phyloP scores from a whole-genome alignment of 37 sponge, comb jelly and placozoan genomes.

The Tethya wilhelma region DNA sequence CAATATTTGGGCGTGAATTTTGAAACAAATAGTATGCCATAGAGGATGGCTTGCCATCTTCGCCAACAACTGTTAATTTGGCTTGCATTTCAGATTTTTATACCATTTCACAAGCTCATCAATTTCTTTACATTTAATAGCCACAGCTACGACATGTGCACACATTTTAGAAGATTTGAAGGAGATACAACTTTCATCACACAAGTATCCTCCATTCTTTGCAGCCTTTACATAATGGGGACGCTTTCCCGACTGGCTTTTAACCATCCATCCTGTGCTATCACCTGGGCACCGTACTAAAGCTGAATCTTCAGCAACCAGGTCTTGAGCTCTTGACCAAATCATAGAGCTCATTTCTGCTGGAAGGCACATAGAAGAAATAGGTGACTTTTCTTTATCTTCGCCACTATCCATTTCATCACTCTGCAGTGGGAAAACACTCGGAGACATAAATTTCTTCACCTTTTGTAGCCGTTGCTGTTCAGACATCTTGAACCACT shows the following conservation, averaged over 20 bases:
- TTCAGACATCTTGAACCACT: conserved; percentile 31
- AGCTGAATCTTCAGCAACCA: neutral
- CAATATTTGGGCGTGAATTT: too few relatives aligned
- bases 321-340: neutral
- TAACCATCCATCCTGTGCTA: neutral
- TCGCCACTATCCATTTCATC: neutral
- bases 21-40: too few relatives aligned
- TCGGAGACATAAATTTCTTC: conserved; percentile 7
- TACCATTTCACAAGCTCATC: neutral
- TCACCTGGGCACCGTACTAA: neutral
- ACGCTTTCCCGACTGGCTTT: neutral
- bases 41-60: neutral
- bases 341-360: neutral
- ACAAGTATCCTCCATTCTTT: neutral
- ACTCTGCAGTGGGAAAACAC: neutral
- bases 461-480: conserved; percentile 14
- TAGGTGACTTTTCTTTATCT: conserved; percentile 9
- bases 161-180: neutral
- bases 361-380: neutral
- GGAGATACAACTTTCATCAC: neutral
- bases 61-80: neutral
- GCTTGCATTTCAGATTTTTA: neutral
- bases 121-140: neutral
- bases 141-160: neutral
- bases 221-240: neutral